A percentile compares a stretch with the other conserved stretches of the same genome.
Conservation (phyloP, 2,797 vertebrate species). For the Enteromius paludinosus region DNA sequence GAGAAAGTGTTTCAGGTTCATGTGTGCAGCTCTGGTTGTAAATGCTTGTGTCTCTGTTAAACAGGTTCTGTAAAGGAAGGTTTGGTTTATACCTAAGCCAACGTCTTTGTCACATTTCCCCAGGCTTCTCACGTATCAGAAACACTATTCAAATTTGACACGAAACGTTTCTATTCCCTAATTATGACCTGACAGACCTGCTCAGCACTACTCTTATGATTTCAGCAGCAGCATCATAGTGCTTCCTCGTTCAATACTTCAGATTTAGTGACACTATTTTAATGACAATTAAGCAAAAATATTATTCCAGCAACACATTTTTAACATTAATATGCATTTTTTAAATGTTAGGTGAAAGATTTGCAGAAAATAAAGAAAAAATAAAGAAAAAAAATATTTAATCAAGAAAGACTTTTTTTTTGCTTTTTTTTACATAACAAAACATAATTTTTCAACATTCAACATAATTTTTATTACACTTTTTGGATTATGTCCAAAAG, state of each 20-base stretch:
- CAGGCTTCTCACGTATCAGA: not conserved
- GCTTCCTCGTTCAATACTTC: not conserved
- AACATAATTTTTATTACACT: not conserved
- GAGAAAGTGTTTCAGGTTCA: not conserved
- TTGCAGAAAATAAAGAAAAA: not conserved
- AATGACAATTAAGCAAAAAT: not conserved
- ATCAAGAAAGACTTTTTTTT: not conserved
- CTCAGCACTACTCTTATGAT: not conserved
- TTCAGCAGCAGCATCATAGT: not conserved
- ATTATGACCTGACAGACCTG: slow-evolving; percentile 19
- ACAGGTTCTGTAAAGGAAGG: not conserved
- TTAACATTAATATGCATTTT: not conserved
- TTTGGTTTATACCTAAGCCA: not conserved
- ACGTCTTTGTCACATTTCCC: not conserved
- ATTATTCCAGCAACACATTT: not conserved
- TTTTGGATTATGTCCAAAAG: not conserved
- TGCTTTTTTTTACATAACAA: no score
- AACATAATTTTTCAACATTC: no score
- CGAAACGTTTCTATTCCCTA: not conserved
- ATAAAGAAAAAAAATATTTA: no score
- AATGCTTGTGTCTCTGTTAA: not conserved
- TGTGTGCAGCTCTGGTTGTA: not conserved
- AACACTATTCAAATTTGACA: not conserved
- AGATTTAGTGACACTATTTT: not conserved
- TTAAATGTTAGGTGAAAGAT: not conserved